A percentile compares a stretch with the other conserved stretches of the same genome.
phyloP scores from a whole-genome alignment of 2,888 invertebrate genomes.

The Erebia ligea region DNA sequence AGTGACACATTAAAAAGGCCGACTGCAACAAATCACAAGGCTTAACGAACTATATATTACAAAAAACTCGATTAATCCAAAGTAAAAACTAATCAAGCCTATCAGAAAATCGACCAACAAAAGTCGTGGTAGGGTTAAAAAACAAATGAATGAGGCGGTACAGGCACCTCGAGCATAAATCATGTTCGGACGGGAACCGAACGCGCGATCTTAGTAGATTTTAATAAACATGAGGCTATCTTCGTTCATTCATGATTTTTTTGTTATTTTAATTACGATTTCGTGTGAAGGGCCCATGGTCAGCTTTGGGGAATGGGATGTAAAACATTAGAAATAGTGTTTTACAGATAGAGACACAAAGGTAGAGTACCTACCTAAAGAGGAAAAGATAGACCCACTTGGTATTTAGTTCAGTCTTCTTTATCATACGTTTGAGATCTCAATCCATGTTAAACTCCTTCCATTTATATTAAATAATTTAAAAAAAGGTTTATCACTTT shows the following conservation, averaged over 20 bases:
- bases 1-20: constrained; percentile 29
- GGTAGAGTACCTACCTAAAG: not conserved
- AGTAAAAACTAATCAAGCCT: constrained; percentile 80
- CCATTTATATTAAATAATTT: too few species aligned
- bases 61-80: constrained; percentile 66
- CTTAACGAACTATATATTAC: constrained; percentile 42
- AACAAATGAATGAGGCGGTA: constrained; percentile 79
- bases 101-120: constrained; percentile 69
- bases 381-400: not conserved
- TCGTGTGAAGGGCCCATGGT: constrained; percentile 64
- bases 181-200: constrained; percentile 65
- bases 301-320: not conserved
- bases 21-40: constrained; percentile 32
- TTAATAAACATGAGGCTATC: constrained; percentile 79
- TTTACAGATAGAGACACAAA: not conserved
- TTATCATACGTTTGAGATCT: too few species aligned
- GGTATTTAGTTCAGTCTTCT: too few species aligned
- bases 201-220: constrained; percentile 67
- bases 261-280: constrained; percentile 77
- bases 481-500: too few species aligned
- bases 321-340: constrained; percentile 4
- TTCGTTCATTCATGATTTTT: constrained; percentile 72
- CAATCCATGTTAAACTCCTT: too few species aligned
- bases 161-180: constrained; percentile 72
- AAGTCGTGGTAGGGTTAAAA: constrained; percentile 59